A percentile compares a stretch with the other conserved stretches of the same genome.
Conservation (phyloP, 1,140 invertebrate species). For the Drosophila leontia region DNA sequence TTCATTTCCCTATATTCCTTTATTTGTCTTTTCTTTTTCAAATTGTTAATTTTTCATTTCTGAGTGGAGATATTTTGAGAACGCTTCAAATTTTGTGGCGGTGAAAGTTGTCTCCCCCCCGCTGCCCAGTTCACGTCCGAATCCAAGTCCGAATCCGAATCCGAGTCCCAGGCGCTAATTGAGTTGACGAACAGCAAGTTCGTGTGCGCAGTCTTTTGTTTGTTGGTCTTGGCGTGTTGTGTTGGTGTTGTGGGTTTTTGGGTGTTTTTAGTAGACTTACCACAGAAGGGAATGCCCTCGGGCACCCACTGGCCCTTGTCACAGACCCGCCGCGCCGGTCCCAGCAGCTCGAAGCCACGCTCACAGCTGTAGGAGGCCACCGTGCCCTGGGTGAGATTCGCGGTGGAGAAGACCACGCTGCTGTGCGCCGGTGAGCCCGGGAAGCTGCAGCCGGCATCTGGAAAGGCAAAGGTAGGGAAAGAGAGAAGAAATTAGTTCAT, state of each 20-base stretch:
- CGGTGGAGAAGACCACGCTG: conserved; percentile 91
- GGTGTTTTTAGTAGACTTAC: conserved; percentile 88
- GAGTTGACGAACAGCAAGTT: conserved; percentile 63
- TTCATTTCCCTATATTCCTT: too few species aligned
- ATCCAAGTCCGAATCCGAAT: conserved; percentile 30
- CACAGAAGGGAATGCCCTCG: conserved; percentile 96
- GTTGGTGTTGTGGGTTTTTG: background rate
- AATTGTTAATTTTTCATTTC: conserved; percentile 5
- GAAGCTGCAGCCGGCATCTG: conserved; percentile 89
- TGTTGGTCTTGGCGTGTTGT: conserved; percentile 14
- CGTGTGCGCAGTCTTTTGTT: conserved; percentile 75
- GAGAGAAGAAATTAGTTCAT: conserved; percentile 7
- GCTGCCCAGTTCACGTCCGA: conserved; percentile 12
- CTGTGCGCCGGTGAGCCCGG: conserved; percentile 97
- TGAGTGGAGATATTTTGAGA: conserved; percentile 59
- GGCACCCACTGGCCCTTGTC: conserved; percentile 94
- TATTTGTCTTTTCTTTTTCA: too few species aligned
- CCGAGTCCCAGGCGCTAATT: conserved; percentile 49
- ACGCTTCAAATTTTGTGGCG: conserved; percentile 58
- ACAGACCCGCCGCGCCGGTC: conserved; percentile 92
- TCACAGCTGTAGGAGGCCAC: conserved; percentile 95
- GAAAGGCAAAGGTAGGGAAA: conserved; percentile 7
- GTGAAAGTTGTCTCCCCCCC: conserved; percentile 58
- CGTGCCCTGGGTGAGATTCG: conserved; percentile 88
- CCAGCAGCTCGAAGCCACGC: conserved; percentile 95